These are phyloP conservation scores for Tenthredo distinguenda DNA, from an alignment of 2,888 invertebrate species.

Conservation along the genomic window DNA sequence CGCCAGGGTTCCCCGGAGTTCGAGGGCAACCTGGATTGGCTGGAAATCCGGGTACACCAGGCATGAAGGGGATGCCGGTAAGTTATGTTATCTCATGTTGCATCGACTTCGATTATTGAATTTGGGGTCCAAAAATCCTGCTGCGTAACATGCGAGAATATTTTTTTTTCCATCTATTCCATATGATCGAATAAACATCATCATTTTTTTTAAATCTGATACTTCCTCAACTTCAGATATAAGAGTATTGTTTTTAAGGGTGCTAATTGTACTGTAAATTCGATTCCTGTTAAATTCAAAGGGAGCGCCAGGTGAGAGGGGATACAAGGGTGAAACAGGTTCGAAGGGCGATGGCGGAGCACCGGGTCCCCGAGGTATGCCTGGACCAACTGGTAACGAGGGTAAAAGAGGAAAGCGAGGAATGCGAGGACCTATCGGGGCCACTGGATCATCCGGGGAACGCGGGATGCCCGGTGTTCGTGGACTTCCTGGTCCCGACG, in stretches of 20 bases:
- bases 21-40: constrained; percentile 88
- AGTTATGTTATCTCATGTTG: constrained; percentile 55
- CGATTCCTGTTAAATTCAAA: constrained; percentile 67
- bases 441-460: constrained; percentile 87
- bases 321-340: constrained; percentile 89
- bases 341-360: constrained; percentile 88
- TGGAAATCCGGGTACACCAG: constrained; percentile 87
- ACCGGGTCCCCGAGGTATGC: constrained; percentile 87
- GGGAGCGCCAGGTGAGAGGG: constrained; percentile 89
- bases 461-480: constrained; percentile 84
- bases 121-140: not conserved
- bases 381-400: constrained; percentile 87
- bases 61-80: constrained; percentile 88
- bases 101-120: not conserved
- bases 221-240: not conserved
- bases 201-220: not conserved
- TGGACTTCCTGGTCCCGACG: constrained; percentile 89
- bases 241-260: not conserved
- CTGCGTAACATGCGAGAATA: not conserved
- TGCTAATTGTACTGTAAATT: not conserved
- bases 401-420: constrained; percentile 92
- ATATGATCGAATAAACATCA: too few relatives aligned
- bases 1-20: constrained; percentile 91
- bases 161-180: too few relatives aligned
- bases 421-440: constrained; percentile 87